These are phyloP conservation scores for Achatina immaculata DNA, from an alignment of 1,140 invertebrate species.

Conservation along the genomic window DNA sequence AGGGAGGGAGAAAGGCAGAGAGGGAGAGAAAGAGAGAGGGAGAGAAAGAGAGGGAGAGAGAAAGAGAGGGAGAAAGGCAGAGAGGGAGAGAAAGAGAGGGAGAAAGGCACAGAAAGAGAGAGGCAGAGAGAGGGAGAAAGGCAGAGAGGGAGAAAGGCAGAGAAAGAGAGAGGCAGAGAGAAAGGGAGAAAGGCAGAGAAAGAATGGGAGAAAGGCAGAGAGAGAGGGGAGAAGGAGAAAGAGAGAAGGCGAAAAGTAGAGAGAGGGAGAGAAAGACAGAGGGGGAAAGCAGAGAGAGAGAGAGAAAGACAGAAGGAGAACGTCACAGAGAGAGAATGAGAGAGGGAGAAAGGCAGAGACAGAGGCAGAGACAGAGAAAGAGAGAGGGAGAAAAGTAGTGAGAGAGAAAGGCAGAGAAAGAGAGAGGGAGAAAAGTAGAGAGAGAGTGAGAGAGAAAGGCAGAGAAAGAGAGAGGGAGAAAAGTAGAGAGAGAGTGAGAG, in stretches of 20 bases:
- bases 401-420: background rate
- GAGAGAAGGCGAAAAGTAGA: background rate
- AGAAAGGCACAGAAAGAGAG: background rate
- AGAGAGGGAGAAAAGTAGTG: background rate
- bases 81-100: background rate
- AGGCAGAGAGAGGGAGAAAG: background rate
- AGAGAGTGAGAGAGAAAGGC: background rate
- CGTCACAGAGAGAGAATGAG: background rate
- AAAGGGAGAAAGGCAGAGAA: background rate
- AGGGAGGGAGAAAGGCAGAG: background rate
- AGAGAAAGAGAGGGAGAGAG: background rate
- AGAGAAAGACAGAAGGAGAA: background rate
- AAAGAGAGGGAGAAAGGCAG: background rate
- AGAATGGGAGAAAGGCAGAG: background rate
- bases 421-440: background rate
- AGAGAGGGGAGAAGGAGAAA: too few species aligned
- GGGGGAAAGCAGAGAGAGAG: background rate
- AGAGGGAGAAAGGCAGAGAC: background rate
- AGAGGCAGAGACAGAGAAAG: background rate
- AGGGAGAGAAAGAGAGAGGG: background rate
- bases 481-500: background rate
- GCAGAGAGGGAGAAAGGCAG: background rate
- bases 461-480: conserved; percentile 1
- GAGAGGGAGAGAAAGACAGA: background rate
- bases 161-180: background rate